Evolutionary conservation across 2,113 vertebrate species (phyloP).

Genomic region (Falcunculus frontatus): DNA sequence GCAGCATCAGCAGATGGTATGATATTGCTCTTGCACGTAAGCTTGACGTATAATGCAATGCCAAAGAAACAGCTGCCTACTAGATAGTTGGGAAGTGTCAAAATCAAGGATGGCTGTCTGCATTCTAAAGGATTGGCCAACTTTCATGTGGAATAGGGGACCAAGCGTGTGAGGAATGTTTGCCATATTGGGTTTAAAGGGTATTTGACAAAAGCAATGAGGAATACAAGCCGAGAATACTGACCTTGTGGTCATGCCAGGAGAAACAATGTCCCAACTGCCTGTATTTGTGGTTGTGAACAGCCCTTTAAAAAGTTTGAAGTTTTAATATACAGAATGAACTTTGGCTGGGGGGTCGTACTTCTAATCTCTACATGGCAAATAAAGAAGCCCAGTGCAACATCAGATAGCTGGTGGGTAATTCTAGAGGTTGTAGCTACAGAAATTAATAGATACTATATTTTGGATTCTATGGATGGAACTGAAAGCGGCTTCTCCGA

Average conservation of each 20-base stretch:
- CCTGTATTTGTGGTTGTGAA: not conserved
- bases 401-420: not conserved
- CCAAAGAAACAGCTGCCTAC: not conserved
- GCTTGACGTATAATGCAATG: not conserved
- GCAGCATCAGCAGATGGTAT: not conserved
- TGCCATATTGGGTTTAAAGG: not conserved
- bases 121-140: not conserved
- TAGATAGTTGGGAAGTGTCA: not conserved
- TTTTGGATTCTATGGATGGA: not conserved
- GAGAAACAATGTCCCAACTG: not conserved
- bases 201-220: not conserved
- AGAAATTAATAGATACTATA: not conserved
- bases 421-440: not conserved
- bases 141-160: not conserved
- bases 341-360: rapidly evolving
- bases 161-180: not conserved
- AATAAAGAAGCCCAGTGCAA: not conserved
- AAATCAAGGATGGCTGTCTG: not conserved
- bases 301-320: not conserved
- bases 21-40: not conserved
- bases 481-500: not conserved
- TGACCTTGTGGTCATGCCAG: not conserved
- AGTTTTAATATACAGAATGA: not conserved
- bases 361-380: not conserved
- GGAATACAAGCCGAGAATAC: not conserved